Base-by-base conservation (phyloP, 2,113 vertebrate genomes). In the Dinomys branickii region DNA sequence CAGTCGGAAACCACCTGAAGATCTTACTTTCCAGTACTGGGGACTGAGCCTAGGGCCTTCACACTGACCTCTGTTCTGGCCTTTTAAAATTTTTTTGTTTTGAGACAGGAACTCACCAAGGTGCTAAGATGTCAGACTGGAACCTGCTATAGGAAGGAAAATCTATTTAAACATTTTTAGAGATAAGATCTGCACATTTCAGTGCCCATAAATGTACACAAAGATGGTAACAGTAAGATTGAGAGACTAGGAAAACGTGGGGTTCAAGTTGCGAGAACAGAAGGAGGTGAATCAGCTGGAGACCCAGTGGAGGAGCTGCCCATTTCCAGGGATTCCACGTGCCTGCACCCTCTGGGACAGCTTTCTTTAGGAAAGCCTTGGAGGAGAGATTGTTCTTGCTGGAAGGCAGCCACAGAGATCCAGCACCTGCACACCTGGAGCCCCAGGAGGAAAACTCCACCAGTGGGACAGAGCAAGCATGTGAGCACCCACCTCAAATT, bases 201-300 rank as follows among this genome's bases (percentile, higher is more conserved):
- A 50, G 56, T 28, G 38, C 9, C 14, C 17, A 19, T 58, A 56
- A n/a, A 77, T 41, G 9, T 35, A 58, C 20, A 17, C 10, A 41
- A 59, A 58, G 35, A 52, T 19, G 75, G 20, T 59, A 58, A 44
- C 33, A 38, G 61, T 44, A 58, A 58, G 12, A 22, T 5, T 35
- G n/a, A 65, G 17, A 56, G 17, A 9, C n/a, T 17, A 54, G 47
- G 50, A 30, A 47, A 47, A 67, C 44, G 16, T 24, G 5, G 61
- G 17, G 22, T 13, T 28, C 9, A 30, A 22, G 63, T 50, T 11
- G 5, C 35, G 35, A 75, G 50, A 59, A 22, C 22, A 4, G 80
- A 30, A 59, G 59, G 16, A 52, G 2, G 7, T 2, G 38, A 44
- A 2, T 20, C 33, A 30, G 20, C 14, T 0, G 12, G 61, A 2